Base-by-base conservation (phyloP, 2,888 invertebrate genomes). In the Synergus japonicus region DNA sequence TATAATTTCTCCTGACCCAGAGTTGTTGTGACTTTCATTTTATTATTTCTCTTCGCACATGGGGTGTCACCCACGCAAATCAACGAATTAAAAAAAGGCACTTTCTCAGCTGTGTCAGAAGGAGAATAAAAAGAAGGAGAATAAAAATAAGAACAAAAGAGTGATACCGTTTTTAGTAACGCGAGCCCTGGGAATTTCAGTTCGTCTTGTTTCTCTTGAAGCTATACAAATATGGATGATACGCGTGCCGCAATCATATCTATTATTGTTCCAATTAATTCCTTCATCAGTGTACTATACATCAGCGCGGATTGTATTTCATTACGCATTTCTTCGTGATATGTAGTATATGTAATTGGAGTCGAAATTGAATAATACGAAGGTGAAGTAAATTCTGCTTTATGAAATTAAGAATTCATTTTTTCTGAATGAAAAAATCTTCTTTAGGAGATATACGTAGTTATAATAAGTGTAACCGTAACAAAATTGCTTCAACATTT, bases 101-200 rank as follows among this genome's bases (percentile, higher is more conserved):
- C 37, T 54, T 73, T 73, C 73, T 54, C 49, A 49, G 37, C 37
- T 15, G 13, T 22, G 29, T 29, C n/a, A 37, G 37, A 49, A 73
- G 9, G 37, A 9, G 29, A 49, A 10, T 13, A 37, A 37, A 54
- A 41, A 7, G 1, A 29, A 49, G 9, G 54, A 9, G 29, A 49
- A 10, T 22, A n/a, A 37, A 54, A 41, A 7, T 15, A 49, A 13
- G 29, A 69, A 29, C 37, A 49, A 49, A 22, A 69, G 8, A 49
- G 8, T 43, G 9, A 65, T 41, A n/a, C 67, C 22, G 49, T 73
- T 54, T 73, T 73, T 37, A 54, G n/a, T 37, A 73, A 73, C n/a
- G 37, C 73, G 49, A 73, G 37, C 73, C 73, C 49, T 73, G 73
- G 73, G 73, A 73, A 73, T 54, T 37, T 54, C 15, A n/a, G 29